These are phyloP conservation scores for Sula dactylatra DNA, from an alignment of 2,113 vertebrate genomes.

Conservation along the genomic window DNA sequence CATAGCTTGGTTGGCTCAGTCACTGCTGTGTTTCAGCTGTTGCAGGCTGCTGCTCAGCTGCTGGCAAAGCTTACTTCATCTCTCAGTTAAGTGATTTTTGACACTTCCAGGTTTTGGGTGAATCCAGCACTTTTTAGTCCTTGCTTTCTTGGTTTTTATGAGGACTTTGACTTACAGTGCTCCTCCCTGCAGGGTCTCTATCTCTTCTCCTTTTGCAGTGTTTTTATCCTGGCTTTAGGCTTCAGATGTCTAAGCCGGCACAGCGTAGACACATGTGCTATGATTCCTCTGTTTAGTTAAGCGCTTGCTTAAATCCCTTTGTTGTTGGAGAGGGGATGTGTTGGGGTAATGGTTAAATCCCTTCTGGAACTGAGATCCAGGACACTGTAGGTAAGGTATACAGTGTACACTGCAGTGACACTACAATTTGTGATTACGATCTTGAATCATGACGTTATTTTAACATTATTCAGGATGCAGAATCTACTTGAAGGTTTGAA, in stretches of 20 bases:
- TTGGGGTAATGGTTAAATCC: background rate
- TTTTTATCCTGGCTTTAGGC: background rate
- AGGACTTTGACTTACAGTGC: background rate
- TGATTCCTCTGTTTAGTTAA: background rate
- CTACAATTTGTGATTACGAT: background rate
- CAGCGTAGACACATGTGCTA: background rate
- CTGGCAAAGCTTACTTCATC: background rate
- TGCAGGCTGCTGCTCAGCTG: background rate
- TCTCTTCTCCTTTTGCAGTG: background rate
- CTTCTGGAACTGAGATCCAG: background rate
- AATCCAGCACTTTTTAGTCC: background rate
- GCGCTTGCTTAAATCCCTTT: background rate
- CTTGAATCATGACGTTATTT: background rate
- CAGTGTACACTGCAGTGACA: background rate
- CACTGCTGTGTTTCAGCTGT: background rate
- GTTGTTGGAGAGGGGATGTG: background rate
- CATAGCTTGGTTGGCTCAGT: background rate
- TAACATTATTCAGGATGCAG: background rate
- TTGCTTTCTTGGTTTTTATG: background rate
- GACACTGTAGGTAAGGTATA: background rate
- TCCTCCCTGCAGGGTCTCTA: background rate
- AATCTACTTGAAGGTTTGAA: background rate
- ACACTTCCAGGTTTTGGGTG: background rate
- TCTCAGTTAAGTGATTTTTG: background rate
- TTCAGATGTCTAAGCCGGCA: background rate